phyloP scores from a whole-genome alignment of 2,113 vertebrate species.

The Tamias sibiricus region DNA sequence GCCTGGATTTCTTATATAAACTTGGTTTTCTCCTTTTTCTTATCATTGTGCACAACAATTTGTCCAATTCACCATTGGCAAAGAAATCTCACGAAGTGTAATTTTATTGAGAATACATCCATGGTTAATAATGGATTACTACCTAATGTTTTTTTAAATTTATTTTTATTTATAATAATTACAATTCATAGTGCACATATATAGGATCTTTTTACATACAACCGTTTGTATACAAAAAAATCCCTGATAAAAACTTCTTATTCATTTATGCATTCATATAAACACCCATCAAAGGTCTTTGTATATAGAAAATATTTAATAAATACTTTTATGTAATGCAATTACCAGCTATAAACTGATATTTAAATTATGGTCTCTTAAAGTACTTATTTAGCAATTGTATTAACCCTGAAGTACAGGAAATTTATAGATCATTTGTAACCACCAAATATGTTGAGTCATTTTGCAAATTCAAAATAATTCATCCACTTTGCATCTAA shows the following conservation, averaged over 20 bases:
- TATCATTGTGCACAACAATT: not conserved
- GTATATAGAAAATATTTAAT: not conserved
- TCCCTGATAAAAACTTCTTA: not conserved
- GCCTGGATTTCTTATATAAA: constrained; percentile 10
- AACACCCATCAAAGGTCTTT: not conserved
- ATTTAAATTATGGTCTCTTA: not conserved
- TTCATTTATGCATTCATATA: not conserved
- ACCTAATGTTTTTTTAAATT: no score
- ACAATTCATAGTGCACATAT: no score
- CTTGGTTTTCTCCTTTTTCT: not conserved
- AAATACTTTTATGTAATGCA: not conserved
- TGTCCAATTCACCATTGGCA: not conserved
- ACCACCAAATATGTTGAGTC: not conserved
- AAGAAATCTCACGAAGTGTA: not conserved
- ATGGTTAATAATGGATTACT: no score
- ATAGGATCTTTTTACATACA: no score
- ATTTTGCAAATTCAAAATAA: not conserved
- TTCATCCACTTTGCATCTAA: not conserved
- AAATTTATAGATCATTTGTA: not conserved
- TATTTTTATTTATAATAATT: no score
- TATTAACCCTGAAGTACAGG: not conserved
- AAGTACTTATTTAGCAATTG: constrained; percentile 1
- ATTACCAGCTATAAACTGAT: not conserved
- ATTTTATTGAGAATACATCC: not conserved
- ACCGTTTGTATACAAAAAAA: no score